phyloP scores from a whole-genome alignment of 92 coral and sea anemone species.

The Phenganax marumi region DNA sequence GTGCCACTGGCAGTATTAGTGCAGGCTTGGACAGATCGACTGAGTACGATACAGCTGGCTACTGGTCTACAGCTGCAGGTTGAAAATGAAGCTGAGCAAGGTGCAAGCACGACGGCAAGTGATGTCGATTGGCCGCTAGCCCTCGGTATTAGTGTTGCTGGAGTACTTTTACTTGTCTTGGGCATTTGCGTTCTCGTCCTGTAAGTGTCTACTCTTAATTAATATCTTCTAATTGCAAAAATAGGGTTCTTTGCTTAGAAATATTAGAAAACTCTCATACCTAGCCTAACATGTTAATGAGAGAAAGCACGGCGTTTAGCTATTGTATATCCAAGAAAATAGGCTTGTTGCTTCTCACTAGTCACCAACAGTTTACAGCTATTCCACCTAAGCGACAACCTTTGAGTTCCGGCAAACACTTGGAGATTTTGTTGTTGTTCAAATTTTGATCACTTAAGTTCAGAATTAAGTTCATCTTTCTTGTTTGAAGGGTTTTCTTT shows the following conservation, averaged over 20 bases:
- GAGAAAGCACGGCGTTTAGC: no score
- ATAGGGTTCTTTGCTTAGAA: not conserved
- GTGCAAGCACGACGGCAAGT: not conserved
- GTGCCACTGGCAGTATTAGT: slow-evolving; percentile 12
- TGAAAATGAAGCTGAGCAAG: not conserved
- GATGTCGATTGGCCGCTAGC: slow-evolving; percentile 37
- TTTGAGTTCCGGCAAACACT: no score
- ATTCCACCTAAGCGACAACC: no score
- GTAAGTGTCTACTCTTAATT: slow-evolving; percentile 5
- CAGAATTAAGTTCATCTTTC: no score
- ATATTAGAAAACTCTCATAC: not conserved
- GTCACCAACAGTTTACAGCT: no score
- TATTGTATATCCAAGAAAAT: no score
- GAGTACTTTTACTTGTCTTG: slow-evolving; percentile 26
- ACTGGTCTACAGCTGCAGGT: not conserved
- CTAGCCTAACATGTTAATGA: no score
- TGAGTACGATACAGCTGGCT: not conserved
- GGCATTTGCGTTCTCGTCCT: slow-evolving; percentile 23
- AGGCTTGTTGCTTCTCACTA: no score
- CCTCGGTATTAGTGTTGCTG: slow-evolving; percentile 29
- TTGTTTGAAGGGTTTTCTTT: no score
- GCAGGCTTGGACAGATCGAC: slow-evolving; percentile 20
- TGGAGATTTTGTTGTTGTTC: no score
- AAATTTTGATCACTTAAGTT: no score
- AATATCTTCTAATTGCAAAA: not conserved